Percentiles rank a stretch among this genome's conserved stretches.
Conservation (phyloP, 2,888 invertebrate genomes). For the Theretra japonica region DNA sequence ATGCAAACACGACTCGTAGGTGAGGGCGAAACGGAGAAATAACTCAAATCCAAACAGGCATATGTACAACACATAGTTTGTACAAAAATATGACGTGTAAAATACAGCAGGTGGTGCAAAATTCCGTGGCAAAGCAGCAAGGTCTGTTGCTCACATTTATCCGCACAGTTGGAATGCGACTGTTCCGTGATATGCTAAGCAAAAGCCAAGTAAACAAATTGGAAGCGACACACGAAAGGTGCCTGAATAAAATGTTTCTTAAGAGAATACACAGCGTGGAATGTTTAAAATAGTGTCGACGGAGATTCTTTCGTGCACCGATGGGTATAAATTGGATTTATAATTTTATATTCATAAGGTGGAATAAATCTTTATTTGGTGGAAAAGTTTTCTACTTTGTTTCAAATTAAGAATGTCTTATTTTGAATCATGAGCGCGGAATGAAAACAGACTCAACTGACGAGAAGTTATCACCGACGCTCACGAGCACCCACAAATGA, state of each 20-base stretch:
- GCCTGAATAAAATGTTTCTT: slow-evolving; percentile 58
- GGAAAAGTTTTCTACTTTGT: background rate
- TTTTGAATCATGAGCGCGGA: too few species aligned
- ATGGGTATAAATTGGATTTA: background rate
- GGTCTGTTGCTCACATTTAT: slow-evolving; percentile 72
- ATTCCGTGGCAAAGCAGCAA: slow-evolving; percentile 45
- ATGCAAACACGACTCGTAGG: slow-evolving; percentile 73
- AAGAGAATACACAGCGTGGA: slow-evolving; percentile 44
- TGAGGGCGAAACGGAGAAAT: slow-evolving; percentile 63
- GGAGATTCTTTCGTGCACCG: slow-evolving; percentile 11
- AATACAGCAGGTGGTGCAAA: slow-evolving; percentile 31
- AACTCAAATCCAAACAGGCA: slow-evolving; percentile 40
- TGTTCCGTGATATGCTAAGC: slow-evolving; percentile 78
- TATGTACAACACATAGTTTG: slow-evolving; percentile 33
- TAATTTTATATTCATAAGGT: slow-evolving; percentile 7
- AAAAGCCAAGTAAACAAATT: slow-evolving; percentile 80
- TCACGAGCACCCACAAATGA: too few species aligned
- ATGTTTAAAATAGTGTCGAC: slow-evolving; percentile 27
- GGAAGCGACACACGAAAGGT: slow-evolving; percentile 61
- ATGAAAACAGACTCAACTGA: too few species aligned
- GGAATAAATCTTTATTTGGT: background rate
- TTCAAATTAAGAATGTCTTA: too few species aligned
- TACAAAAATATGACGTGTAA: slow-evolving; percentile 39
- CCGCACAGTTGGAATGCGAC: slow-evolving; percentile 71
- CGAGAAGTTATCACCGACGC: too few species aligned